Evolutionary conservation across 2,797 vertebrate genomes (phyloP).

Genomic region (Ibycter americanus): DNA sequence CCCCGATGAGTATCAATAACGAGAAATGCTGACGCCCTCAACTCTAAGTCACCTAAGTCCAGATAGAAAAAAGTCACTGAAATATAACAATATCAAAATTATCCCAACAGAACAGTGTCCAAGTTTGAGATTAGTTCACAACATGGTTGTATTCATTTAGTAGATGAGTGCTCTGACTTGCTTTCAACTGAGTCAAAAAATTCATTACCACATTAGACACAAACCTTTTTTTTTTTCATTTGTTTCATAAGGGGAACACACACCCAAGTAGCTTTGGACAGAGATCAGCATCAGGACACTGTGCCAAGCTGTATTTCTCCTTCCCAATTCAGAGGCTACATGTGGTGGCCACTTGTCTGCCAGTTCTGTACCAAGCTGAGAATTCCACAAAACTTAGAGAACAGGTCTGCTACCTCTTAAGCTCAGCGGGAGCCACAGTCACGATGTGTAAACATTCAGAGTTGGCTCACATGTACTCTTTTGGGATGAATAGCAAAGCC

Average conservation of each 20-base stretch:
- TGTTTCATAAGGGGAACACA: background rate
- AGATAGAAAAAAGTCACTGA: background rate
- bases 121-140: background rate
- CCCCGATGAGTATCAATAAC: constrained; percentile 81
- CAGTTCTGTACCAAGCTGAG: background rate
- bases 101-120: background rate
- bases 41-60: constrained; percentile 82
- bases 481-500: background rate
- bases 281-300: background rate
- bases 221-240: background rate
- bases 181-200: background rate
- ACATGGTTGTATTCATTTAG: background rate
- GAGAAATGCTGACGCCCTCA: constrained; percentile 82
- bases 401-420: background rate
- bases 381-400: background rate
- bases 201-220: background rate
- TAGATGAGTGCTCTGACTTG: background rate
- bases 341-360: background rate
- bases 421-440: background rate
- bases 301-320: background rate
- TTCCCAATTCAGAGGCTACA: background rate
- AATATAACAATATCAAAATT: background rate
- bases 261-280: background rate
- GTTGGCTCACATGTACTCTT: background rate
- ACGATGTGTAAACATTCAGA: background rate